Evolutionary conservation across 1,140 invertebrate species (phyloP).

Genomic region (Ectropis grisescens): DNA sequence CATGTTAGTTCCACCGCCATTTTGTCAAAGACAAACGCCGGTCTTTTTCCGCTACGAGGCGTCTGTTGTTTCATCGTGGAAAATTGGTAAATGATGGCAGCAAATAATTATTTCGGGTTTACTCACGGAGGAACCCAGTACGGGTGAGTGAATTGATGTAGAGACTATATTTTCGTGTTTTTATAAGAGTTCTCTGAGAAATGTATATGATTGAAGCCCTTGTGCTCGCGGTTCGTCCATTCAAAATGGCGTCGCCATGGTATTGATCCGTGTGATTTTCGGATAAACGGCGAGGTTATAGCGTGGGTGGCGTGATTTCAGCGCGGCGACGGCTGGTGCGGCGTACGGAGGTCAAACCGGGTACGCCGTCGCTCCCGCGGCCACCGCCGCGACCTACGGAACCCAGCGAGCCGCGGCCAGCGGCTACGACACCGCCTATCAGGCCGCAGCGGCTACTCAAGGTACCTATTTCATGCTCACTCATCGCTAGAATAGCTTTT

Average conservation of each 20-base stretch:
- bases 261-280: too few relatives aligned
- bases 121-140: conserved; percentile 92
- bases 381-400: conserved; percentile 82
- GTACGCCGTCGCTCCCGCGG: conserved; percentile 85
- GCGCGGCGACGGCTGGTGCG: conserved; percentile 75
- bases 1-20: too few relatives aligned
- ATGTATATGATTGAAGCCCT: conserved; percentile 21
- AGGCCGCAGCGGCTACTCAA: conserved; percentile 80
- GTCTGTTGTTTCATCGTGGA: conserved; percentile 52
- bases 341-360: conserved; percentile 86
- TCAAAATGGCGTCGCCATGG: conserved; percentile 56
- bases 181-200: too few relatives aligned
- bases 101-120: conserved; percentile 95
- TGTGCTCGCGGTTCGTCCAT: conserved; percentile 45
- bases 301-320: conserved; percentile 28
- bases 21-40: too few relatives aligned
- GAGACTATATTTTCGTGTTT: too few relatives aligned
- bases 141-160: conserved; percentile 73
- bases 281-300: neutral
- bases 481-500: too few relatives aligned
- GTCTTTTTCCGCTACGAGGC: conserved; percentile 51
- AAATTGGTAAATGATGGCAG: conserved; percentile 79
- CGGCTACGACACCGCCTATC: conserved; percentile 83
- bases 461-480: conserved; percentile 58
- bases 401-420: conserved; percentile 81